Evolutionary conservation across 2,888 invertebrate species (phyloP), one percentile per base, ranked within the genome.

Genomic region (Campoplex capitator): DNA sequence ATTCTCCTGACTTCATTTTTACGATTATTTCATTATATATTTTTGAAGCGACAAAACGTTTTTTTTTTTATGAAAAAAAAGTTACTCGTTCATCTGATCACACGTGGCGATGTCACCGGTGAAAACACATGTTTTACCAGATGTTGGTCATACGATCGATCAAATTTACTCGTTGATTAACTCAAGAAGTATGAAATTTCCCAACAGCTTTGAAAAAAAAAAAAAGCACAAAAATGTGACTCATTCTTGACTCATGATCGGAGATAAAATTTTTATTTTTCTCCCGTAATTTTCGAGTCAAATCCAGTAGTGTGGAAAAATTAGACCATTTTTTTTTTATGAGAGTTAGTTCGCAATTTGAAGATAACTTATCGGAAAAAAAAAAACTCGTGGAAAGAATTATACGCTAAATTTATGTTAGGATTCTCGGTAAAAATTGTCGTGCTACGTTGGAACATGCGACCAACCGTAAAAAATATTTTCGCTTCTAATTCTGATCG

Each of bases 121-220:
- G 32, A 32, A 62, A 62, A 62, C 62, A 62, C 32, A 62, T 62
- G 62, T 62, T 32, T 62, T 16, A 16, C 32, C 62, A 62, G 62
- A 62, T 32, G 62, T 32, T 45, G 16, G 62, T 62, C 32, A 62
- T 16, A 62, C 62, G 62, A 62, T 62, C 32, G 62, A 62, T 62
- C 4, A 32, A 62, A 62, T 62, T 62, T 32, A 32, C 62, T 32
- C 32, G 62, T 32, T 62, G 32, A 0, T 32, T 7, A 62, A 62
- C 62, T 7, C 32, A 16, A 62, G 32, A 62, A 62, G 6, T 32
- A 16, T 32, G 16, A 62, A 62, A 62, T 62, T 62, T 62, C 62
- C 13, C 62, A 62, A 32, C 32, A 16, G 62, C 16, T 9, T 42
- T 7, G 9, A 9, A 9, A 7, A 42, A 16, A 42, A 16, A 62